phyloP scores from a whole-genome alignment of 2,113 vertebrate species.

The Abramis brama region DNA sequence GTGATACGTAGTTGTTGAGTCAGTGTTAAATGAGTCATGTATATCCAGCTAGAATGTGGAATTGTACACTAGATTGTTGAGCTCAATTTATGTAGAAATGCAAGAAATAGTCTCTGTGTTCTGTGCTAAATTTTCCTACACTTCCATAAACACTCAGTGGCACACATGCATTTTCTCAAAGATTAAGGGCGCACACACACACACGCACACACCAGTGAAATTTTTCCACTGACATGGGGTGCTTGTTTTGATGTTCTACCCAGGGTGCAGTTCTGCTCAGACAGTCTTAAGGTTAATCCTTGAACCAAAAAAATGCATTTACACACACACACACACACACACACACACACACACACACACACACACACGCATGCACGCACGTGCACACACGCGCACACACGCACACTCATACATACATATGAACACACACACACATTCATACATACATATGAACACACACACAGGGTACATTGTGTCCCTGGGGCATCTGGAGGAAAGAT shows the following conservation, averaged over 20 bases:
- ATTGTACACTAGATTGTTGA: constrained; percentile 2
- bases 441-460: neutral
- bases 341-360: neutral
- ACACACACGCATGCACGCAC: constrained; percentile 17
- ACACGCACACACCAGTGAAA: neutral
- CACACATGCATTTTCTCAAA: neutral
- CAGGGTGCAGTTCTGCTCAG: constrained; percentile 34
- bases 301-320: constrained; percentile 18
- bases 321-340: constrained; percentile 26
- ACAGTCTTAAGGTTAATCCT: constrained; percentile 40
- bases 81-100: neutral
- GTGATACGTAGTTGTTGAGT: neutral
- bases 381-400: constrained; percentile 15
- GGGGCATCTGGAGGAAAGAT: constrained; percentile 47
- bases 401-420: neutral
- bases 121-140: neutral
- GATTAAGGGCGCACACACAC: neutral
- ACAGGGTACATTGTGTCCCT: constrained; percentile 51
- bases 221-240: constrained; percentile 18
- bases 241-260: constrained; percentile 45
- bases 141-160: neutral
- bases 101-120: neutral
- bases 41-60: constrained; percentile 23
- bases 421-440: constrained; percentile 15
- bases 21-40: constrained; percentile 18